Evolutionary conservation across 2,888 invertebrate species (phyloP).

Genomic region (Catocala fraxini): DNA sequence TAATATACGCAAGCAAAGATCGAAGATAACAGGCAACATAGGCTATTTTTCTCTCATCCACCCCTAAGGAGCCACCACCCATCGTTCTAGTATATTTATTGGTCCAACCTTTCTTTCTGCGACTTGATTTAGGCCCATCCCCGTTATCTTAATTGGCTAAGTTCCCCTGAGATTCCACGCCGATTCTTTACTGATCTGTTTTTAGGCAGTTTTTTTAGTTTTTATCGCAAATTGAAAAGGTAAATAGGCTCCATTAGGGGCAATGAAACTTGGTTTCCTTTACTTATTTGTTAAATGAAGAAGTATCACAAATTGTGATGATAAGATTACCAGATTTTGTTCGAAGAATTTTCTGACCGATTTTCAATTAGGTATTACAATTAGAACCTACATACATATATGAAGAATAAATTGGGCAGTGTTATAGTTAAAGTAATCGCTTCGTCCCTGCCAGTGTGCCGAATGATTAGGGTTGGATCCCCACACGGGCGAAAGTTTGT

Average conservation of each 20-base stretch:
- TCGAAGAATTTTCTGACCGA: too few relatives aligned
- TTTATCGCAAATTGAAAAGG: conserved; percentile 41
- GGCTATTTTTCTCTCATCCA: conserved; percentile 80
- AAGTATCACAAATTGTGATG: too few relatives aligned
- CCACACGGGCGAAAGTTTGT: too few relatives aligned
- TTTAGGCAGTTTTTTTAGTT: conserved; percentile 49
- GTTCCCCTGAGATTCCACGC: conserved; percentile 63
- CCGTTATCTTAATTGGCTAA: conserved; percentile 81
- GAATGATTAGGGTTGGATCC: too few relatives aligned
- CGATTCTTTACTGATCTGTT: conserved; percentile 55
- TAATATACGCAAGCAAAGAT: conserved; percentile 71
- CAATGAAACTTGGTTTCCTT: conserved; percentile 4
- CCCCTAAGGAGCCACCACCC: conserved; percentile 64
- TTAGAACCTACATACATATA: too few relatives aligned
- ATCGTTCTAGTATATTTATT: conserved; percentile 79
- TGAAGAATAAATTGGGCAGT: too few relatives aligned
- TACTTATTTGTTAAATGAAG: background rate
- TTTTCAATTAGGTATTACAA: too few relatives aligned
- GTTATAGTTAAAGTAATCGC: too few relatives aligned
- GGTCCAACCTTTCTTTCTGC: conserved; percentile 71
- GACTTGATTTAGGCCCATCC: conserved; percentile 76
- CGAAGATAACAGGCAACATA: conserved; percentile 68
- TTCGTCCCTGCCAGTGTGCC: too few relatives aligned
- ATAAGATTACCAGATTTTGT: too few relatives aligned
- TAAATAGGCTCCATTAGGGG: conserved; percentile 30